These are phyloP conservation scores for Trichechus manatus DNA, from an alignment of 2,113 vertebrate species.

Conservation along the genomic window DNA sequence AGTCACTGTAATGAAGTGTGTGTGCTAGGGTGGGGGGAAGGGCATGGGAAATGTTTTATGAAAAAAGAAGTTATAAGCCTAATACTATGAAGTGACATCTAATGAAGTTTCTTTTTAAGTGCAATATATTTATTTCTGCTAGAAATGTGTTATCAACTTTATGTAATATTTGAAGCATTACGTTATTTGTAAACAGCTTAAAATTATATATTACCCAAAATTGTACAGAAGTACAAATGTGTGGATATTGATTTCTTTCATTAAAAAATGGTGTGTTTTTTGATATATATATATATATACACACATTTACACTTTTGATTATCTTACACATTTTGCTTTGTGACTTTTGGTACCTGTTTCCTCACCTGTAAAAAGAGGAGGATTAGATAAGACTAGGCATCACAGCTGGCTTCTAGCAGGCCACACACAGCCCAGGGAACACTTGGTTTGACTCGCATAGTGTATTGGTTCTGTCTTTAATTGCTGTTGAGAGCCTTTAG, in stretches of 20 bases:
- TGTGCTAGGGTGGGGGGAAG: conserved; percentile 78
- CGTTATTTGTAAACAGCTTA: conserved; percentile 97
- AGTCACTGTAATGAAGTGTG: conserved; percentile 87
- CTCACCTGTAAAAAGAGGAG: neutral
- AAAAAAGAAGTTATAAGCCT: conserved; percentile 87
- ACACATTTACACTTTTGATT: conserved; percentile 67
- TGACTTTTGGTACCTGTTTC: neutral
- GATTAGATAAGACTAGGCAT: neutral
- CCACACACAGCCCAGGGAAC: neutral
- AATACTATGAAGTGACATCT: conserved; percentile 88
- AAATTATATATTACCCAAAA: conserved; percentile 92
- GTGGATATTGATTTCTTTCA: conserved; percentile 89
- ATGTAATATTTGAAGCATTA: conserved; percentile 95
- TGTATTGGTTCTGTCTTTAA: neutral
- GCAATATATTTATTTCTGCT: conserved; percentile 99
- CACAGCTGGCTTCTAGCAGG: neutral
- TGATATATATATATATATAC: conserved; percentile 58
- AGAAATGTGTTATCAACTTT: conserved; percentile 94
- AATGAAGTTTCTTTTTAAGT: conserved; percentile 95
- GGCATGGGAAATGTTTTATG: conserved; percentile 89
- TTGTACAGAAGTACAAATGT: conserved; percentile 89
- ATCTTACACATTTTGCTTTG: neutral
- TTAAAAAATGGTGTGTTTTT: conserved; percentile 88
- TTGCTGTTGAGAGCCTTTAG: neutral
- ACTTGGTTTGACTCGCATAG: neutral